Evolutionary conservation across 2,888 invertebrate species (phyloP), one percentile per base, ranked within the genome.

Genomic region (Drosophila mettleri): DNA sequence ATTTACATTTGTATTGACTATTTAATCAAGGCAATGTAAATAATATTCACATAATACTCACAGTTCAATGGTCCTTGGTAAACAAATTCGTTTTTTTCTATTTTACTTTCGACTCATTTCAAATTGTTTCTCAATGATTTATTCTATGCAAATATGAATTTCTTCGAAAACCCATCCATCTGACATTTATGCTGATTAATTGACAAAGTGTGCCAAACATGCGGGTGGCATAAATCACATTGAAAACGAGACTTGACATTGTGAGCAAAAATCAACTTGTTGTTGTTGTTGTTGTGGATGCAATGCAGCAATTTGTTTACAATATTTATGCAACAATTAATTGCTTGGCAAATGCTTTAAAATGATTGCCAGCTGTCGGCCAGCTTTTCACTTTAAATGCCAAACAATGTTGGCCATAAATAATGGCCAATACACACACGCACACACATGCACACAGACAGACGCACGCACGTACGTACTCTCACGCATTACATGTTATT

Each of bases 381-480:
- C 55, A 49, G 77, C 53, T 55, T 76, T 73, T 69, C 61, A 49
- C 54, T 68, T 83, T 64, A 72, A 72, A 78, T 80, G 62, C 54
- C 84, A 75, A 79, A 86, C 68, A 74, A 72, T 80, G 68, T 57
- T 57, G 70, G 46, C 68, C 46, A 78, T 86, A 84, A 86, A 84
- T 82, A 86, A 84, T 86, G 49, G 48, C 61, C 34, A 33, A n/a
- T 22, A 43, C 10, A 29, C 43, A 31, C 9, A 27, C 29, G 3
- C 12, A 14, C 29, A 16, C 27, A 20, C 14, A 41, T 6, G 20
- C 29, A 6, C 12, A 14, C 29, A 16, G 20, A 20, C 14, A 41
- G 12, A 10, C 29, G 29, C 29, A 20, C 7, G 14, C 48, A 6
- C 14, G 16, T 31, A 18, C 41, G 10, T 31, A 2, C 18, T 39